Evolutionary conservation across 2,797 vertebrate species (phyloP), one percentile per base, ranked within the genome.

Genomic region (Calcarius lapponicus): DNA sequence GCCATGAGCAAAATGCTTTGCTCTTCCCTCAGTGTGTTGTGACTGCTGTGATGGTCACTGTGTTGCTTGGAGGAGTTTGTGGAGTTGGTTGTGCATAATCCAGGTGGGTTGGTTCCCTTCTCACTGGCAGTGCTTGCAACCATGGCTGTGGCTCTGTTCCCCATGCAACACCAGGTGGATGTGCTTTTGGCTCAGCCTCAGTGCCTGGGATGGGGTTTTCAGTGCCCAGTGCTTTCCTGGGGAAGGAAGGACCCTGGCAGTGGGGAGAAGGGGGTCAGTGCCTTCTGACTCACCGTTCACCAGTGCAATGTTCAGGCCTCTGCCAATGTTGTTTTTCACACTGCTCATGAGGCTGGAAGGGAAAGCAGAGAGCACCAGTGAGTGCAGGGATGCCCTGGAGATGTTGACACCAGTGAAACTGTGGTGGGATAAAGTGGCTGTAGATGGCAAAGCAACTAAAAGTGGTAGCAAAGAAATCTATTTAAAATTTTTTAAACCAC

Each of bases 231-330:
- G 42, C 56, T 43, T 45, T 87, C 31, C 60, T 18, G 11, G 60
- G 20, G 25, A 5, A 60, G 21, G 45, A 73, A 72, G 36, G 20
- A 58, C 5, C 29, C 28, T 1, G 5, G 15, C 11, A 2, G 0
- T 11, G 22, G 45, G 48, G 17, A 29, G 19, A 50, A 32, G 31
- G 34, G 31, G 20, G 3, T 36, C 38, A 32, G 13, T 19, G 36
- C 9, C 42, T 19, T 25, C 20, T 1, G 1, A 97, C 98, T 98
- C 97, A 99, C 99, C 98, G 1, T 99, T 98, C 76, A 99, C 90
- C 71, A 99, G 80, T 3, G 97, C 98, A 3, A 99, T 96, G 91
- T 99, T 99, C 83, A 99, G 96, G 38, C 99, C 99, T 91, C 95
- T 94, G 83, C 98, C 98, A 47, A 99, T 84, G 9, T 99, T 99